Base-by-base conservation (phyloP, 2,888 invertebrate species). In the Ichneumon xanthorius region DNA sequence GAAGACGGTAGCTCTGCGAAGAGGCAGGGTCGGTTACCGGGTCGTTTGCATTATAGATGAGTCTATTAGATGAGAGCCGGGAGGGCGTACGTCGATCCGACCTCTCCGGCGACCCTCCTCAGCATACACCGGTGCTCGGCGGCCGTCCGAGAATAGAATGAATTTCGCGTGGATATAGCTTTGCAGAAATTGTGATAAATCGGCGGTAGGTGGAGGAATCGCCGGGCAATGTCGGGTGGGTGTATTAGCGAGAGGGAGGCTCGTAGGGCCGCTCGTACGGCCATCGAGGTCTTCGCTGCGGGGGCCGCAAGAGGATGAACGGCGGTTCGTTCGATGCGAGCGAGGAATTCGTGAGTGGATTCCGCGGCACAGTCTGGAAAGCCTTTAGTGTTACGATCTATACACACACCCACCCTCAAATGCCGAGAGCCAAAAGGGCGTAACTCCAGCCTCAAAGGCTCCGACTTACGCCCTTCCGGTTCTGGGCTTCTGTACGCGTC, bases 11-110 rank as follows among this genome's bases (percentile, higher is more conserved):
- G 77, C 33, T 45, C n/a, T 73, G 58, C 73, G 33, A 16, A n/a
- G 19, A 33, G 6, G 58, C 63, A 45, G 67, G 53, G 19, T 72
- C 16, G 45, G 45, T 48, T 48, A 48, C 14, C 58, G 40, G 53
- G 77, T 85, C 78, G 81, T 85, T 81, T 81, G 63, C 78, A 81
- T 81, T 85, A 85, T 81, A 78, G 78, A 85, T 85, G 72, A 73
- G 78, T 81, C 84, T 80, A 84, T 84, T 84, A 84, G 77, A 22
- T 22, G 22, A 73, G 73, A 63, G 73, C 50, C 45, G 26, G 37
- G 77, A 67, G 58, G 63, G 19, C 53, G 22, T 63, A 22, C 22
- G 45, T 37, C 40, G 19, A 37, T 37, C 40, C 65, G 16, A 14
- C 0, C 37, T 11, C 37, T 65, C 65, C 7, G 0, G n/a, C 65